phyloP scores from a whole-genome alignment of 2,113 vertebrate species.

The Sander lucioperca region DNA sequence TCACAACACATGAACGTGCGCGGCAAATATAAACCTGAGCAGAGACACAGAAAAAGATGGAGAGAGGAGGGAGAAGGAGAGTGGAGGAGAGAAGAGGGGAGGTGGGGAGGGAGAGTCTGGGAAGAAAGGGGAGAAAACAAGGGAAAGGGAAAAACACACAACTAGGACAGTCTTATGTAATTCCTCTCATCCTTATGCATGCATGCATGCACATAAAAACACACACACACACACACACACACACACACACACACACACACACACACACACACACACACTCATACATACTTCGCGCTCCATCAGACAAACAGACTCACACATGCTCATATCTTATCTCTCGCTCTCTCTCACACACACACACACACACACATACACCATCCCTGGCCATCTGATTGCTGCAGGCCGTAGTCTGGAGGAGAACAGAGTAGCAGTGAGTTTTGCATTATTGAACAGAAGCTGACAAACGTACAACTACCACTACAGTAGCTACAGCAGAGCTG shows the following conservation, averaged over 20 bases:
- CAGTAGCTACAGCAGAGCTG: constrained; percentile 44
- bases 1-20: constrained; percentile 17
- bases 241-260: constrained; percentile 59
- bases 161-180: constrained; percentile 83
- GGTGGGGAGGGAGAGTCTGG: constrained; percentile 34
- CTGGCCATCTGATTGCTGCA: constrained; percentile 81
- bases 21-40: constrained; percentile 11
- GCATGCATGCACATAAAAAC: constrained; percentile 79
- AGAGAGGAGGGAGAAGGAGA: background rate
- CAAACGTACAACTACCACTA: constrained; percentile 63
- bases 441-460: constrained; percentile 82
- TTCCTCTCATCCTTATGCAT: constrained; percentile 81
- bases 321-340: constrained; percentile 58
- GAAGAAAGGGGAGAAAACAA: constrained; percentile 62
- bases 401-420: constrained; percentile 69
- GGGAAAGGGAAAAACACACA: constrained; percentile 70
- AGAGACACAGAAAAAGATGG: constrained; percentile 18
- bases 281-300: constrained; percentile 75
- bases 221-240: constrained; percentile 58
- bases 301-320: constrained; percentile 72
- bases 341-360: constrained; percentile 41
- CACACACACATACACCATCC: constrained; percentile 49
- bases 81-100: constrained; percentile 1
- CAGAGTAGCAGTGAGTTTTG: constrained; percentile 75
- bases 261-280: constrained; percentile 52